phyloP scores from a whole-genome alignment of 2,113 vertebrate genomes.

The Chrysochloris asiatica region DNA sequence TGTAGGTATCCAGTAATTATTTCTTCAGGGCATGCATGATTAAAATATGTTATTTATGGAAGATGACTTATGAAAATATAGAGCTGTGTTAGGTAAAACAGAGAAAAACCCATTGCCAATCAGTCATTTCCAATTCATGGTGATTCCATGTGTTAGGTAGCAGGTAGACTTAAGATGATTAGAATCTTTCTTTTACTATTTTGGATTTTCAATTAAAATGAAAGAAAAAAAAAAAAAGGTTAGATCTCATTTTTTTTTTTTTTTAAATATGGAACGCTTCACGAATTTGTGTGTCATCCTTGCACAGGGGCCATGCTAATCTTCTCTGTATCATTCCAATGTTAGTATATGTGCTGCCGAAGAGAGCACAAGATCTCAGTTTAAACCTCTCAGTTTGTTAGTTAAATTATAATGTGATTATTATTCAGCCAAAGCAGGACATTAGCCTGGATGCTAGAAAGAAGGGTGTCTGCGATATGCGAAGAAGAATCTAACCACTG shows the following conservation, averaged over 20 bases:
- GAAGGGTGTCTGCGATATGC: background rate
- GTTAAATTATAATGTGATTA: background rate
- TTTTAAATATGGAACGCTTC: too few species aligned
- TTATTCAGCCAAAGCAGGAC: background rate
- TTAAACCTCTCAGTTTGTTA: background rate
- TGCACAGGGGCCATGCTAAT: too few species aligned
- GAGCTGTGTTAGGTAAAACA: background rate
- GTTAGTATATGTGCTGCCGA: too few species aligned
- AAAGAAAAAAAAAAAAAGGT: background rate
- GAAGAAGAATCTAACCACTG: background rate
- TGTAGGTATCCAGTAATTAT: background rate
- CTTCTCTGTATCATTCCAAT: too few species aligned
- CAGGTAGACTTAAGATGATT: background rate
- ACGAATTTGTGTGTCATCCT: too few species aligned
- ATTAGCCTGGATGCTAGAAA: background rate
- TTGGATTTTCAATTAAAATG: background rate
- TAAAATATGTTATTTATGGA: background rate
- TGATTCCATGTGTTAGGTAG: background rate
- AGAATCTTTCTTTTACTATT: background rate
- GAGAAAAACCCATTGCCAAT: too few species aligned
- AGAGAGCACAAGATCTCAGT: too few species aligned
- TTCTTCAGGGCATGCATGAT: background rate
- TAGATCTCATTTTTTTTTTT: background rate
- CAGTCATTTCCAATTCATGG: too few species aligned
- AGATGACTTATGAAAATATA: slow-evolving; percentile 4